These are phyloP conservation scores for Takifugu rubripes DNA, from an alignment of 2,797 vertebrate genomes.

Conservation along the genomic window DNA sequence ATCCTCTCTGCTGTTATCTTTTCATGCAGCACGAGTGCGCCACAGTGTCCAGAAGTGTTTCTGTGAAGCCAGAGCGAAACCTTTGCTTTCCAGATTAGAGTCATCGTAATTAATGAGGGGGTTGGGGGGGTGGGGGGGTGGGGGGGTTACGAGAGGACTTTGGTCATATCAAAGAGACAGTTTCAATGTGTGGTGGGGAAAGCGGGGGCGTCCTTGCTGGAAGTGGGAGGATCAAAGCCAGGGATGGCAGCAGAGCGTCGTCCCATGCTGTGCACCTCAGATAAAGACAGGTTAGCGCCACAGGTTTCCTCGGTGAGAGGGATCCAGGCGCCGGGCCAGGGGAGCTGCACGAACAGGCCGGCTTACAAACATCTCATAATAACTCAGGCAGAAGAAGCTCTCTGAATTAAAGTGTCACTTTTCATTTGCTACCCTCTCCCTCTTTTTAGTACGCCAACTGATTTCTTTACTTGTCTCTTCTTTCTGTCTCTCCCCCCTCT, in stretches of 20 bases:
- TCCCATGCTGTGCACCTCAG: conserved; percentile 64
- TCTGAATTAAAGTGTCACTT: conserved; percentile 84
- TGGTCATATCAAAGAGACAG: conserved; percentile 62
- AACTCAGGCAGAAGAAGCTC: conserved; percentile 78
- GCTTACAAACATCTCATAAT: conserved; percentile 83
- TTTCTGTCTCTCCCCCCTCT: conserved; percentile 30
- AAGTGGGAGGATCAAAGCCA: conserved; percentile 66
- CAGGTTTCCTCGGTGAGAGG: conserved; percentile 63
- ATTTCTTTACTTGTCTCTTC: conserved; percentile 19
- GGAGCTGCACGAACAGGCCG: conserved; percentile 74
- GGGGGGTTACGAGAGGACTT: conserved; percentile 21
- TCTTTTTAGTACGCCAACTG: conserved; percentile 67
- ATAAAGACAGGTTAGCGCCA: conserved; percentile 71
- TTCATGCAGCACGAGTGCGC: conserved; percentile 12
- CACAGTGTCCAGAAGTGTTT: conserved; percentile 48
- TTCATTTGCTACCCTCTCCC: conserved; percentile 79
- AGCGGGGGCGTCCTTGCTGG: conserved; percentile 28
- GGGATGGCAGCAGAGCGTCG: conserved; percentile 52
- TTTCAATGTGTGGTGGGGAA: conserved; percentile 37
- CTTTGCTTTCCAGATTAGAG: conserved; percentile 53
- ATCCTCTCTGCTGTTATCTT: conserved; percentile 28
- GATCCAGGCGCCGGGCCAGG: conserved; percentile 68
- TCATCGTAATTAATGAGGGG: conserved; percentile 61
- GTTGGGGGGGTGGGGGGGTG: background rate
- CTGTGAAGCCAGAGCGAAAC: conserved; percentile 54